These are phyloP conservation scores for Streptopelia turtur DNA, from an alignment of 2,797 vertebrate species.

Conservation along the genomic window DNA sequence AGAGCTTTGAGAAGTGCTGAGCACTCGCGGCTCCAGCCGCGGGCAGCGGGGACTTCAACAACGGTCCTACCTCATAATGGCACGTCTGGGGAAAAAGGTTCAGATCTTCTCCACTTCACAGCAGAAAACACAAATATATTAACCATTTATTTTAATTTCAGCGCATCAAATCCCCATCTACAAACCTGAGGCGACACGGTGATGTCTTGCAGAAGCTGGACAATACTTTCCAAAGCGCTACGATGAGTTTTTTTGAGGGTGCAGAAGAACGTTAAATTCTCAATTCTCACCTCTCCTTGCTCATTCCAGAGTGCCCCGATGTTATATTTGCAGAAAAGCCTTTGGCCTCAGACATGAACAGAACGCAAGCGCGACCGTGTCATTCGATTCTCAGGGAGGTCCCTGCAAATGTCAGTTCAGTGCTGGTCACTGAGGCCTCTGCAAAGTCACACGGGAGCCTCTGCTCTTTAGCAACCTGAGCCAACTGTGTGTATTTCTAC, in stretches of 20 bases:
- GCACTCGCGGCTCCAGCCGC: not conserved
- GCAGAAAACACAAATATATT: not conserved
- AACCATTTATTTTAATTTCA: not conserved
- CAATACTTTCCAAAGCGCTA: not conserved
- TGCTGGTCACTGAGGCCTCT: not conserved
- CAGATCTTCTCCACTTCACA: not conserved
- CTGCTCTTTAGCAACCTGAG: not conserved
- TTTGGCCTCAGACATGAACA: not conserved
- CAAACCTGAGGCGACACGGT: not conserved
- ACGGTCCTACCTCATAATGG: rapidly evolving
- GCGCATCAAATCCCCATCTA: not conserved
- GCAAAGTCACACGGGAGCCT: not conserved
- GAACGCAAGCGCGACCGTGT: too few relatives aligned
- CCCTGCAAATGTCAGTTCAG: not conserved
- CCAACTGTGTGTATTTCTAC: not conserved
- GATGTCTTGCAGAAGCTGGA: not conserved
- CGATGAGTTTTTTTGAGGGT: rapidly evolving
- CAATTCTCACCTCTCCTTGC: not conserved
- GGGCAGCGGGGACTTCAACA: not conserved
- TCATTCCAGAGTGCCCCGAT: too few relatives aligned
- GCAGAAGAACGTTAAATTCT: not conserved
- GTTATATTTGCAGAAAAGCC: not conserved
- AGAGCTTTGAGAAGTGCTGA: rapidly evolving
- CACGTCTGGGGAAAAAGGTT: not conserved
- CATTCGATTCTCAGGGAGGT: not conserved